Percentiles rank a stretch among this genome's conserved stretches.
phyloP scores from a whole-genome alignment of 1,140 invertebrate species.

The Whitmania pigra region DNA sequence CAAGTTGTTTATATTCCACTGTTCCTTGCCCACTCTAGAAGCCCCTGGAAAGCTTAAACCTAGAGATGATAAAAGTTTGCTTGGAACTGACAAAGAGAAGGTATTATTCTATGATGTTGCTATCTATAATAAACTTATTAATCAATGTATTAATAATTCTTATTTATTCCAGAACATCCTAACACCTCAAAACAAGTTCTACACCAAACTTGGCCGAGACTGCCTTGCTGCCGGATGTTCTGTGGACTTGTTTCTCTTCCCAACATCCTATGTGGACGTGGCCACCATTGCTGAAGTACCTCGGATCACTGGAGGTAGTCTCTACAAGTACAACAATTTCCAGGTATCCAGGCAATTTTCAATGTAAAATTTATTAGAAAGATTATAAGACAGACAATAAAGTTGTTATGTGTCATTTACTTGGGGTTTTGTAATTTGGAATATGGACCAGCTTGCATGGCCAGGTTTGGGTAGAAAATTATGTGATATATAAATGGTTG shows the following conservation, averaged over 20 bases:
- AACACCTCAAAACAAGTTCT: conserved; percentile 69
- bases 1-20: conserved; percentile 91
- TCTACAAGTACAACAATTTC: conserved; percentile 96
- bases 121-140: too few species aligned
- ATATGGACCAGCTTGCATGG: too few species aligned
- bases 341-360: conserved; percentile 52
- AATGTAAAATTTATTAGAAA: background rate
- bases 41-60: conserved; percentile 91
- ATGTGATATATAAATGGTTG: too few species aligned
- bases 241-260: conserved; percentile 87
- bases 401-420: too few species aligned
- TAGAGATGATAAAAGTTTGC: conserved; percentile 82
- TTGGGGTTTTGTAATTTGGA: too few species aligned
- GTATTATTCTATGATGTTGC: conserved; percentile 33
- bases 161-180: conserved; percentile 44
- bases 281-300: conserved; percentile 83
- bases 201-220: conserved; percentile 81
- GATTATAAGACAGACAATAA: background rate
- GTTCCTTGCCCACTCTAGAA: conserved; percentile 76
- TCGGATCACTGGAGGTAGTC: conserved; percentile 79
- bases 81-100: conserved; percentile 85
- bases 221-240: conserved; percentile 73
- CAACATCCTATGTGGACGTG: conserved; percentile 86
- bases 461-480: too few species aligned
- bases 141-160: conserved; percentile 22